Conservation (phyloP, 2,113 vertebrate species). For the Blennius ocellaris region DNA sequence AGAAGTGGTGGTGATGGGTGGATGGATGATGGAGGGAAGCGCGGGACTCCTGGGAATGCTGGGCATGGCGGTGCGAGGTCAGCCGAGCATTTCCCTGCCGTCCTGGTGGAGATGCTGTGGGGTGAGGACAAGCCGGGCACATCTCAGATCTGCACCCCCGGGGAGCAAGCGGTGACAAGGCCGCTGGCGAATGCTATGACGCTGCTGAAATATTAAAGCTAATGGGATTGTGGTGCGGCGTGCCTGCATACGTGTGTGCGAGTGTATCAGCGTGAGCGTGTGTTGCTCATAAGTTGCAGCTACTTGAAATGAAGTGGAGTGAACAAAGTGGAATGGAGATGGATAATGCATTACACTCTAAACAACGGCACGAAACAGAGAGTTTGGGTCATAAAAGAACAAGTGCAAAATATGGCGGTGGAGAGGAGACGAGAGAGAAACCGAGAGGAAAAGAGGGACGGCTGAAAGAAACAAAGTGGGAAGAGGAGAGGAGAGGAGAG, state of each 20-base stretch:
- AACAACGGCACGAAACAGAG: constrained; percentile 47
- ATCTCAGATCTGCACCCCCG: constrained; percentile 56
- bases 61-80: constrained; percentile 56
- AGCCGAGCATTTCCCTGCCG: constrained; percentile 38
- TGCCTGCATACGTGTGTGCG: constrained; percentile 7
- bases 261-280: constrained; percentile 17
- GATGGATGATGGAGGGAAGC: no score
- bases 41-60: constrained; percentile 42
- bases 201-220: constrained; percentile 79
- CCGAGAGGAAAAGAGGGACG: neutral
- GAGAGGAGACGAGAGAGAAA: neutral
- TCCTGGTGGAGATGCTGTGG: constrained; percentile 42
- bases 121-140: constrained; percentile 43
- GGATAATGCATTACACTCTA: constrained; percentile 72
- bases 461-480: neutral
- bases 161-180: constrained; percentile 66
- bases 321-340: constrained; percentile 76
- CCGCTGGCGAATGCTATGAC: constrained; percentile 58
- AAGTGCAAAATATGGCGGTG: constrained; percentile 41
- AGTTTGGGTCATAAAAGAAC: constrained; percentile 43
- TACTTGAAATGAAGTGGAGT: constrained; percentile 66
- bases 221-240: constrained; percentile 60
- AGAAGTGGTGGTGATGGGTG: neutral
- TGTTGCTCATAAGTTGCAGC: constrained; percentile 54
- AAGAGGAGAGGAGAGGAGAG: neutral